A percentile compares a stretch with the other conserved stretches of the same genome.
These are phyloP conservation scores for Felis catus DNA, from an alignment of 2,113 vertebrate species.

Conservation along the genomic window F.catus_Fca126_mat1.0 CM031414.1:84456501-84457000, in stretches of 20 bases:
- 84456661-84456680: not conserved
- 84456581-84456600: not conserved
- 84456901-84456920: not conserved
- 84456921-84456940: conserved; percentile 3
- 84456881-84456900: not conserved
- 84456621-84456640: not conserved
- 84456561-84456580: not conserved
- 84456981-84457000: not conserved
- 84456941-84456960: not conserved
- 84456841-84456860: not conserved
- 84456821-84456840: conserved; percentile 16
- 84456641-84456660: not conserved
- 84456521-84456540: not conserved
- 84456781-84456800: not conserved
- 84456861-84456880: not conserved
- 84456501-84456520: not conserved
- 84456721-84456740: not conserved
- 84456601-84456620: not conserved
- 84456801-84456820: not conserved
- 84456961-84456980: not conserved
- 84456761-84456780: not conserved
- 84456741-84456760: not conserved
- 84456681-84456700: not conserved
- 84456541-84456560: not conserved
- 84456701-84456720: not conserved